A percentile compares a stretch with the other conserved stretches of the same genome.
Conservation (phyloP, 2,888 invertebrate genomes). For the Dolichomitus sp. region DNA sequence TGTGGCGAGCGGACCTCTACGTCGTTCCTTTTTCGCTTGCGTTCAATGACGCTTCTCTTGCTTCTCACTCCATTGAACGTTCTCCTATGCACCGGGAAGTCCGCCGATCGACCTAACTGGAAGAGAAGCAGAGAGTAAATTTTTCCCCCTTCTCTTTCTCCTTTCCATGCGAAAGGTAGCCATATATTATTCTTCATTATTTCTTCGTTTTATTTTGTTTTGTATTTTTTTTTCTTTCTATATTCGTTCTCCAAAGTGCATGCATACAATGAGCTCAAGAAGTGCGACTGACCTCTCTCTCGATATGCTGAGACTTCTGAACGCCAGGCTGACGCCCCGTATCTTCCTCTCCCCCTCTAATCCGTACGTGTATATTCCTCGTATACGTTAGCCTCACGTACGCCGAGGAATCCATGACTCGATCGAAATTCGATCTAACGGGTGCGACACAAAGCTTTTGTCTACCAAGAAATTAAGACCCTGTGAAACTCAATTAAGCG, state of each 20-base stretch:
- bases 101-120: conserved; percentile 68
- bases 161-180: background rate
- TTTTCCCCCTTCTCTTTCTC: conserved; percentile 17
- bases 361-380: conserved; percentile 15
- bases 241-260: conserved; percentile 18
- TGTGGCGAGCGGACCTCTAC: background rate
- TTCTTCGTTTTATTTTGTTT: background rate
- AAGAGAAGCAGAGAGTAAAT: conserved; percentile 23
- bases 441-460: conserved; percentile 29
- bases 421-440: conserved; percentile 43
- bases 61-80: conserved; percentile 58
- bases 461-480: conserved; percentile 16
- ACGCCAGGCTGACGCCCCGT: conserved; percentile 29
- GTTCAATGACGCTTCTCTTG: conserved; percentile 21
- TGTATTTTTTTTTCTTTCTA: background rate
- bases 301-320: conserved; percentile 11
- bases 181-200: conserved; percentile 20
- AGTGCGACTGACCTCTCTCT: conserved; percentile 40
- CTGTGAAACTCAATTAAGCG: no score
- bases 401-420: conserved; percentile 30
- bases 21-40: conserved; percentile 18
- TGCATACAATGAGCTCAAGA: conserved; percentile 15
- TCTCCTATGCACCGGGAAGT: conserved; percentile 74
- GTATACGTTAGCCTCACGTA: conserved; percentile 24
- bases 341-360: background rate